Base-by-base conservation (phyloP, 2,888 invertebrate genomes). In the Drosophila subsilvestris region DNA sequence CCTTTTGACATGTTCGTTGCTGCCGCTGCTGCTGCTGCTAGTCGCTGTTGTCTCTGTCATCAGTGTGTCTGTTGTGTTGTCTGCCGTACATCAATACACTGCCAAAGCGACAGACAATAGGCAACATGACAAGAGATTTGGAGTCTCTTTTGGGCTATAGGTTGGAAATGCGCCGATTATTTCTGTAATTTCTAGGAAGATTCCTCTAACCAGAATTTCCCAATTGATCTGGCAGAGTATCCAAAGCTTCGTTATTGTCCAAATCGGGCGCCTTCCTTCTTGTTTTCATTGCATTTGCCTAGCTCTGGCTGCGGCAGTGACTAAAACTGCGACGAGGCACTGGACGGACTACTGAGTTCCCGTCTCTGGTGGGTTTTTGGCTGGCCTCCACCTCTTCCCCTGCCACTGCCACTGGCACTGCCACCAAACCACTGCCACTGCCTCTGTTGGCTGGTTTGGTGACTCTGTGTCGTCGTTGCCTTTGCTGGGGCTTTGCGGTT, bases 1-100 rank as follows among this genome's bases (percentile, higher is more conserved):
- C 89, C 85, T 88, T 84, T 86, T 84, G 87, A 86, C 81, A 86
- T 72, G 78, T 72, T 79, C 57, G 62, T 60, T 70, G 55, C 58
- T 76, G 74, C 74, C 53, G 60, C 63, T 53, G 55, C 58, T 76
- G 74, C 74, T 49, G 60, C 63, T 53, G 62, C 63, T 54, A 50
- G 56, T 47, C 22, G 48, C 37, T 43, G 47, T n/a, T 22, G 59
- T 9, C 59, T 27, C 45, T 53, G 47, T 69, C 44, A 49, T 10
- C 20, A 7, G 47, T 51, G 37, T 37, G 37, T 37, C 37, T 37
- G 37, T 37, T 37, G 37, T 37, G 27, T 27, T 27, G 37, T 54
- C 32, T 53, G 70, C 71, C 22, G 62, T 63, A 70, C 51, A 22
- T 55, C 43, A n/a, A 67, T 67, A 67, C 65, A 9, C 65, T 65